Percentiles rank a stretch among this genome's conserved stretches.
Conservation (phyloP, 2,888 invertebrate species). For the Deilephila elpenor region DNA sequence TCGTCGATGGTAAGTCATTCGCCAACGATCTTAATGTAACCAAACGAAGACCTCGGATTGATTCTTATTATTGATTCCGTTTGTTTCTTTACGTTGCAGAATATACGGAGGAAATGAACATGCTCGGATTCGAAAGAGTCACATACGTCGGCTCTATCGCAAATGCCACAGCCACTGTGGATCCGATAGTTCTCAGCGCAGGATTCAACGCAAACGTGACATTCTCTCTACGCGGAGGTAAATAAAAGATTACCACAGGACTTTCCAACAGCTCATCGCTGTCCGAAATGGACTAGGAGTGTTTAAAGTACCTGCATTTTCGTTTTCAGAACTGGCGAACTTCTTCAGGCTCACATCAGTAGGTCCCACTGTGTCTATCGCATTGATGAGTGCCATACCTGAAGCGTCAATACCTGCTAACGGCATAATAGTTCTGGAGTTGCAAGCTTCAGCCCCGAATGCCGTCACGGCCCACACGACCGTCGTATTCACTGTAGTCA, state of each 20-base stretch:
- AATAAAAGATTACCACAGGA: conserved; percentile 8
- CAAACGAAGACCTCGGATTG: not conserved
- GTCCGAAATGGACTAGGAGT: not conserved
- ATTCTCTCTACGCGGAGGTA: conserved; percentile 37
- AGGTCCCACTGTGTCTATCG: conserved; percentile 35
- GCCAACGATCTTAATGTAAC: not conserved
- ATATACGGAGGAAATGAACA: conserved; percentile 26
- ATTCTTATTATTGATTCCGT: too few species aligned
- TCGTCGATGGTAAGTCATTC: conserved; percentile 23
- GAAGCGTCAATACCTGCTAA: conserved; percentile 40
- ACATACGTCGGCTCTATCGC: conserved; percentile 46
- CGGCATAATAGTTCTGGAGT: conserved; percentile 15
- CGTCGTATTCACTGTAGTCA: conserved; percentile 30
- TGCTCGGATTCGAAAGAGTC: conserved; percentile 39
- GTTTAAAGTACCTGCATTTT: conserved; percentile 31
- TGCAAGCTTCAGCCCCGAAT: conserved; percentile 7
- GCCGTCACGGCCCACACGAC: conserved; percentile 33
- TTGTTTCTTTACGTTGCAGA: too few species aligned
- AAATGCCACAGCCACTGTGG: conserved; percentile 36
- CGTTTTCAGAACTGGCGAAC: not conserved
- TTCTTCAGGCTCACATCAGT: conserved; percentile 20
- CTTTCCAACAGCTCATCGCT: not conserved
- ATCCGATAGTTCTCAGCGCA: conserved; percentile 44
- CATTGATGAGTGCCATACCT: conserved; percentile 33
- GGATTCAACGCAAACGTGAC: conserved; percentile 45